A percentile compares a stretch with the other conserved stretches of the same genome.
These are phyloP conservation scores for Drosophila kanapiae DNA, from an alignment of 1,140 invertebrate genomes.

Conservation along the genomic window DNA sequence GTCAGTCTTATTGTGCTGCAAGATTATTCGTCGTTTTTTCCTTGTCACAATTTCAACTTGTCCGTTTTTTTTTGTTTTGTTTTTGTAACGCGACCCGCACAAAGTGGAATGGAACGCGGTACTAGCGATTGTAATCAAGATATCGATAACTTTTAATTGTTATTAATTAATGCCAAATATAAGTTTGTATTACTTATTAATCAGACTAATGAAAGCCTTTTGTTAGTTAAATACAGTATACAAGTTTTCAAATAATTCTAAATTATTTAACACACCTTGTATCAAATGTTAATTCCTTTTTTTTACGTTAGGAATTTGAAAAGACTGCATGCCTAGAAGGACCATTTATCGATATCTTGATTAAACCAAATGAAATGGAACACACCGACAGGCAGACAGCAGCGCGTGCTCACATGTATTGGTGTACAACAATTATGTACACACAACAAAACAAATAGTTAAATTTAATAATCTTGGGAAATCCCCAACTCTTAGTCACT, in stretches of 20 bases:
- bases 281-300: not conserved
- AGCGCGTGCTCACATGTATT: conserved; percentile 31
- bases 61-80: conserved; percentile 30
- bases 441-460: conserved; percentile 67
- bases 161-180: not conserved
- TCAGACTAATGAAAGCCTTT: not conserved
- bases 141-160: conserved; percentile 9
- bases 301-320: conserved; percentile 7
- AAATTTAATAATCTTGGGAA: conserved; percentile 32
- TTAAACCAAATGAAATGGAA: conserved; percentile 32
- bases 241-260: no score
- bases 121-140: not conserved
- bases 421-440: conserved; percentile 49
- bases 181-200: not conserved
- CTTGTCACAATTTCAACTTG: not conserved
- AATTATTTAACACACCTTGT: not conserved
- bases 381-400: conserved; percentile 17
- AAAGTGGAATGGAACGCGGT: conserved; percentile 19
- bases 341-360: not conserved
- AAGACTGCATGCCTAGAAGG: no score
- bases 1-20: conserved; percentile 16
- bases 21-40: conserved; percentile 14
- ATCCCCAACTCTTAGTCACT: conserved; percentile 40
- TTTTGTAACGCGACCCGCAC: conserved; percentile 10
- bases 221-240: not conserved